Base-by-base conservation (phyloP, 2,888 invertebrate species). In the Drosophila anceps region DNA sequence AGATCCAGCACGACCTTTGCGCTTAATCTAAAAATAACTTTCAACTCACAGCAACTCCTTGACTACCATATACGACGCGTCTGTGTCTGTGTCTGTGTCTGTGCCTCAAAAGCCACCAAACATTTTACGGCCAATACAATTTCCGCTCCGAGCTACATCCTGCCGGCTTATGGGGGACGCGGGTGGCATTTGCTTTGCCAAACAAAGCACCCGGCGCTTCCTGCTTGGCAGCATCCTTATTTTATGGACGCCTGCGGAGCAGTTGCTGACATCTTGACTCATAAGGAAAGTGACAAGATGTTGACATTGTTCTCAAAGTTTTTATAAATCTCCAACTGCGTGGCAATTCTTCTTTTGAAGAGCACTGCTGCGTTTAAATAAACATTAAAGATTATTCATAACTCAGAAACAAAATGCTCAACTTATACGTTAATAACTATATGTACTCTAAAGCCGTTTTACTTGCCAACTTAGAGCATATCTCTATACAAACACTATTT, bases 111-210 rank as follows among this genome's bases (percentile, higher is more conserved):
- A 57, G 68, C 68, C 62, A 66, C 59, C 78, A 81, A 76, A 65
- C 79, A 82, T 69, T 82, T 81, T 76, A 81, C 71, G 68, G 71
- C 65, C 74, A 80, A 80, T 61, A 81, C 71, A 82, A 82, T 82
- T 76, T 79, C 73, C 80, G 82, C 59, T 67, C 53, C 46, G 29
- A 27, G 82, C 62, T n/a, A 55, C 68, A 51, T 69, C 62, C 66
- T 61, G 60, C 44, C 62, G 64, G 39, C 44, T 73, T 73, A 81
- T 67, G 77, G 73, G 73, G 71, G 54, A 69, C 63, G 60, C 59
- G 76, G 76, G 73, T 73, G 76, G 59, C 67, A 66, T 87, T 87
- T 79, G 62, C 51, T 10, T 62, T 65, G 57, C 46, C 67, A 53
- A 48, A 58, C 58, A 59, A 75, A 64, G 61, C 29, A 41, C 20